These are phyloP conservation scores for Diabrotica virgifera DNA, from an alignment of 1,140 invertebrate genomes.

Conservation along the genomic window DNA sequence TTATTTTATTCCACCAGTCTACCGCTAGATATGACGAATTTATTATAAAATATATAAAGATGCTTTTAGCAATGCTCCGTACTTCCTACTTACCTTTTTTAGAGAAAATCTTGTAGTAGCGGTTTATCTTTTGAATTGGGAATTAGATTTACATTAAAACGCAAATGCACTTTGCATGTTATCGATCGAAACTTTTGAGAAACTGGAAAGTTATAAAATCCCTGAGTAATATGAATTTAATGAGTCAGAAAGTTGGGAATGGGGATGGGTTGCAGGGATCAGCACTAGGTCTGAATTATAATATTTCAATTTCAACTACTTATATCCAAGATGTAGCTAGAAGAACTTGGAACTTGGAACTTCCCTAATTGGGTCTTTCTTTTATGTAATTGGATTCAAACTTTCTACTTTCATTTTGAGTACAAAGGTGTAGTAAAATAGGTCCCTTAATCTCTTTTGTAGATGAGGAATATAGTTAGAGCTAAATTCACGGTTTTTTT, in stretches of 20 bases:
- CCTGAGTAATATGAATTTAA: neutral
- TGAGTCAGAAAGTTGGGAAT: slow-evolving; percentile 1
- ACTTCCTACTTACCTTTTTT: too few species aligned
- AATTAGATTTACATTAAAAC: neutral
- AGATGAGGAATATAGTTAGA: too few species aligned
- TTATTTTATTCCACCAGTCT: too few species aligned
- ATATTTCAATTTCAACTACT: slow-evolving; percentile 1
- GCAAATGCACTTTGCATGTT: neutral
- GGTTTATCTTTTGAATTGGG: slow-evolving; percentile 1
- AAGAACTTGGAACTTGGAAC: neutral
- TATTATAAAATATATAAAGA: too few species aligned
- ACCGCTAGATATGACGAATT: too few species aligned
- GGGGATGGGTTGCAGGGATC: neutral
- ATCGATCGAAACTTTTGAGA: neutral
- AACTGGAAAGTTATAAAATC: neutral
- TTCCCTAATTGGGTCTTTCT: neutral
- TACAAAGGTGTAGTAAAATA: too few species aligned
- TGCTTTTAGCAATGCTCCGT: too few species aligned
- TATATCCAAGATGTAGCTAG: neutral
- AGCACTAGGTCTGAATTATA: neutral
- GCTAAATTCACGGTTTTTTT: too few species aligned
- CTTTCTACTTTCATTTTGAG: neutral
- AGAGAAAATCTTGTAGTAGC: neutral
- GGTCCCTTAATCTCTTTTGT: too few species aligned
- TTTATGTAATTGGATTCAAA: neutral